Percentiles rank a stretch among this genome's conserved stretches.
phyloP scores from a whole-genome alignment of 2,797 vertebrate genomes.

The Urocyon cinereoargenteus region DNA sequence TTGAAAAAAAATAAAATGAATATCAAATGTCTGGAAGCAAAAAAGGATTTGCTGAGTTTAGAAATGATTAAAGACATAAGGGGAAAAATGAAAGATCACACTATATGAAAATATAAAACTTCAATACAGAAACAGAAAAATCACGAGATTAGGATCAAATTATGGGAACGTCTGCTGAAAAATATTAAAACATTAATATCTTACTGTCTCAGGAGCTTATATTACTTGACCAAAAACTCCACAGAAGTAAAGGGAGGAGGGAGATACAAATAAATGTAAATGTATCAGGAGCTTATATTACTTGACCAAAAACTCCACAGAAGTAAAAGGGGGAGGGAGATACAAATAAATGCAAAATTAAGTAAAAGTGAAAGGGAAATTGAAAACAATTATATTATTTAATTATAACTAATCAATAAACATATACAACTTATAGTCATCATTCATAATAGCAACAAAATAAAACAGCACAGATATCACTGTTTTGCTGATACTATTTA shows the following conservation, averaged over 20 bases:
- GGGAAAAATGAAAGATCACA: not conserved
- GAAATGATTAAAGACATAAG: not conserved
- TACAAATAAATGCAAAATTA: not conserved
- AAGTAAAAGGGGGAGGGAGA: not conserved
- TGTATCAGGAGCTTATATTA: not conserved
- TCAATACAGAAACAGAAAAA: conserved; percentile 18
- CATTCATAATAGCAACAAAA: not conserved
- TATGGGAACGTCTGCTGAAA: conserved; percentile 1
- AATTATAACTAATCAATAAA: not conserved
- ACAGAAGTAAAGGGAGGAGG: not conserved
- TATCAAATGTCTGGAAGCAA: not conserved
- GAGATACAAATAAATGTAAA: not conserved
- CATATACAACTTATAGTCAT: not conserved
- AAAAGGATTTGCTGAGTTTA: conserved; percentile 21
- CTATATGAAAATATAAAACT: not conserved
- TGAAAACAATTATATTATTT: conserved; percentile 18
- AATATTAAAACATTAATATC: not conserved
- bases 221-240: not conserved
- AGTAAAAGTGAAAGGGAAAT: not conserved
- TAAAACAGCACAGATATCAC: not conserved
- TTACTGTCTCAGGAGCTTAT: not conserved
- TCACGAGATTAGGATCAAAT: not conserved
- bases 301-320: not conserved
- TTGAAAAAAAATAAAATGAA: not conserved
- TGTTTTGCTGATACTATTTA: not conserved